Base-by-base conservation (phyloP, 2,113 vertebrate species). In the Motacilla alba region DNA sequence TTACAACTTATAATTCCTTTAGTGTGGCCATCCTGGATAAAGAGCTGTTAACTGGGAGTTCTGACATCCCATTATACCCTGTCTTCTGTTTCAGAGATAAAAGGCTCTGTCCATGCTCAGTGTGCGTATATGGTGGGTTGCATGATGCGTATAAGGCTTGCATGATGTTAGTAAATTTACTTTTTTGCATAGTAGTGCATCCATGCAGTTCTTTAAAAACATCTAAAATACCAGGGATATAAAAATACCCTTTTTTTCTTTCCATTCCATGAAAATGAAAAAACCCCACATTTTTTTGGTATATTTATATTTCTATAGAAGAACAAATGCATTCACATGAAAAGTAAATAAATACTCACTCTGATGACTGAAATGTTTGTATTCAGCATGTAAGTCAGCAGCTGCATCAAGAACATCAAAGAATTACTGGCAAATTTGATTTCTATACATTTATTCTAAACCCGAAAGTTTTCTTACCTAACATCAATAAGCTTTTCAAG, bases 211-310 rank as follows among this genome's bases (percentile, higher is more conserved):
- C 31, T 83, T 89, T 78, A 13, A 72, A 74, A 67, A 30, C 9
- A 43, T 63, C 13, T 79, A 68, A 90, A 87, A 49, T 41, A 5
- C 19, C 31, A 52, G 15, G 5, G 7, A 52, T n/a, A 21, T 31
- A n/a, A 26, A 83, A 87, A 43, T 69, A n/a, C 1, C 4, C 0
- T 31, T 7, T 60, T 44, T 59, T 8, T 41, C 16, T 47, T 43
- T 37, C 2, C 47, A 39, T 63, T 67, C 28, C 18, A 75, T n/a
- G 13, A 37, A 74, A 96, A 63, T 33, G 1, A 41, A 35, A 68
- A 87, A 15, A 2, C 0, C 1, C 3, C 4, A 9, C 1, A 37
- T 80, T 70, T 49, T 49, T 21, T 35, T 2, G 52, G 6, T 26
- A 15, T 72, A 33, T 68, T 87, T 84, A 2, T 77, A 18, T 75